Percentiles rank a stretch among this genome's conserved stretches.
Evolutionary conservation across 2,797 vertebrate genomes (phyloP).

Genomic region (Amniataba percoides): DNA sequence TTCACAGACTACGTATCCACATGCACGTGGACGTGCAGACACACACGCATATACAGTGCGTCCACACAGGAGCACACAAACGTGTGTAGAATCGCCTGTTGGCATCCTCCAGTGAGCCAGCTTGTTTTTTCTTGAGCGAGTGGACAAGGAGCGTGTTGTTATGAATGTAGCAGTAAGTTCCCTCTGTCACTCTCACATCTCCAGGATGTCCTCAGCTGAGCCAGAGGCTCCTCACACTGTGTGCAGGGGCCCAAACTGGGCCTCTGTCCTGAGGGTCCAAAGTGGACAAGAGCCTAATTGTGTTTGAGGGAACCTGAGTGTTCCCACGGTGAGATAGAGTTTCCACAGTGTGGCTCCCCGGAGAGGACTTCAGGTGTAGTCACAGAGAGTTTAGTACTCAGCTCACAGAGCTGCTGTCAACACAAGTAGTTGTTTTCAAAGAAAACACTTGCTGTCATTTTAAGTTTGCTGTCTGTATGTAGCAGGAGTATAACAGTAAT

Average conservation of each 20-base stretch:
- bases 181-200: constrained; percentile 41
- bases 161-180: constrained; percentile 22
- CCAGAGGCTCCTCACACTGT: constrained; percentile 25
- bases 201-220: constrained; percentile 63
- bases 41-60: not conserved
- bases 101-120: constrained; percentile 31
- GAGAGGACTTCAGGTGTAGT: not conserved
- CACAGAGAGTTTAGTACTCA: constrained; percentile 1
- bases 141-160: constrained; percentile 65
- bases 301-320: constrained; percentile 1
- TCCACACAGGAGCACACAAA: constrained; percentile 33
- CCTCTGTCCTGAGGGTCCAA: constrained; percentile 22
- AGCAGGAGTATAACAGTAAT: not conserved
- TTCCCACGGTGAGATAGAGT: constrained; percentile 9
- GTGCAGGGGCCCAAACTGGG: not conserved
- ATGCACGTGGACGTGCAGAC: constrained; percentile 5
- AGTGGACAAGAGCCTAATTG: constrained; percentile 32
- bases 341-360: not conserved
- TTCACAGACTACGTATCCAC: constrained; percentile 1
- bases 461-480: too few species aligned
- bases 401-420: not conserved
- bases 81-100: constrained; percentile 19
- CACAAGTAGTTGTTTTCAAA: too few species aligned
- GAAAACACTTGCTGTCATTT: not conserved
- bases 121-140: constrained; percentile 29